These are phyloP conservation scores for Agrypnia vestita DNA, from an alignment of 1,140 invertebrate species.

Conservation along the genomic window DNA sequence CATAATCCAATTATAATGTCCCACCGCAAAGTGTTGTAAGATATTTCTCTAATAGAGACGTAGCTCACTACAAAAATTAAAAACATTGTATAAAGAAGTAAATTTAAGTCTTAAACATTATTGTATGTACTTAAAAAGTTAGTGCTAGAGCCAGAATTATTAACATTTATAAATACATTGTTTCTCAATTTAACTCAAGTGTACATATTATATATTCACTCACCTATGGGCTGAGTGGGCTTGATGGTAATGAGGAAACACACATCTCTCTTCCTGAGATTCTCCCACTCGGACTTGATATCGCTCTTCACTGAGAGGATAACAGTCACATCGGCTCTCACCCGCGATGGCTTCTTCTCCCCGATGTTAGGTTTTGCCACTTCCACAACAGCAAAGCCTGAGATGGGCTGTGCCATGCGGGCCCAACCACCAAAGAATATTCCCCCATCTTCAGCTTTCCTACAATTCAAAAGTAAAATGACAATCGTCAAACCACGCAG, in stretches of 20 bases:
- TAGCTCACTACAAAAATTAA: too few species aligned
- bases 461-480: slow-evolving; percentile 63
- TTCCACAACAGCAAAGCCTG: slow-evolving; percentile 95
- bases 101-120: too few species aligned
- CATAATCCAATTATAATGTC: too few species aligned
- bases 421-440: slow-evolving; percentile 98
- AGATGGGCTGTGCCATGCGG: slow-evolving; percentile 97
- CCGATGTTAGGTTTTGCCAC: slow-evolving; percentile 92
- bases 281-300: slow-evolving; percentile 98
- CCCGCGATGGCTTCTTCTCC: slow-evolving; percentile 94
- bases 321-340: slow-evolving; percentile 94
- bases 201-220: slow-evolving; percentile 48
- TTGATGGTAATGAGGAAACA: slow-evolving; percentile 96
- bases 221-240: slow-evolving; percentile 87
- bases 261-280: slow-evolving; percentile 96
- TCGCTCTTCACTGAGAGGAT: slow-evolving; percentile 92
- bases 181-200: too few species aligned
- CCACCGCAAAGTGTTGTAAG: too few species aligned
- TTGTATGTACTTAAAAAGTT: too few species aligned
- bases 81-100: too few species aligned
- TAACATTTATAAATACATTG: too few species aligned
- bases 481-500: too few species aligned
- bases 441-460: slow-evolving; percentile 89
- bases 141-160: too few species aligned
- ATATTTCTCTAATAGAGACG: too few species aligned